A percentile compares a stretch with the other conserved stretches of the same genome.
Conservation (phyloP, 2,888 invertebrate genomes). For the Drymonia ruficornis region DNA sequence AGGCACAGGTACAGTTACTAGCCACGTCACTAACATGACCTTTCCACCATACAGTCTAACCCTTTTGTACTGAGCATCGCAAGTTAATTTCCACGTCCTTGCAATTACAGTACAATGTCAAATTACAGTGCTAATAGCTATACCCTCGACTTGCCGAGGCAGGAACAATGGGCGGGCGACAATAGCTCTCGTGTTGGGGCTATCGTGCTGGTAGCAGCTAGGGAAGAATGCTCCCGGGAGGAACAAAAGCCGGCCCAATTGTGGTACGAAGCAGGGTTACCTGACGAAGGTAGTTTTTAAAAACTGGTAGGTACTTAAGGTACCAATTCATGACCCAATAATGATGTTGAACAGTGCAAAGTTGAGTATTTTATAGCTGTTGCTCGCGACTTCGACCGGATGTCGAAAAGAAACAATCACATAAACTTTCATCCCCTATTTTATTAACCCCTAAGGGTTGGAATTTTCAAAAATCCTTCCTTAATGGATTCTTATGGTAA, state of each 20-base stretch:
- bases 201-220: conserved; percentile 68
- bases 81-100: conserved; percentile 7
- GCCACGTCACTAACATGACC: no score
- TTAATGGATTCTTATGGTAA: no score
- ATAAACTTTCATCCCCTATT: no score
- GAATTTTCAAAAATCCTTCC: no score
- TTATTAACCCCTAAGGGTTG: no score
- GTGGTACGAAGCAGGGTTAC: conserved; percentile 51
- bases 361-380: no score
- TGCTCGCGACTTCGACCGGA: no score
- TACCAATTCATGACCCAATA: no score
- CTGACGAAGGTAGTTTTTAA: background rate
- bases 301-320: no score
- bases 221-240: conserved; percentile 54
- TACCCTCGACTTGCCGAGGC: conserved; percentile 63
- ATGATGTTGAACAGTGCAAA: no score
- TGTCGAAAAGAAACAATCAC: no score
- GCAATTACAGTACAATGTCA: conserved; percentile 32
- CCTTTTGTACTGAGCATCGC: background rate
- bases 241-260: conserved; percentile 68
- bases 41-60: background rate
- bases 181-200: conserved; percentile 64
- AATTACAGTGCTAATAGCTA: conserved; percentile 61
- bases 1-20: no score
- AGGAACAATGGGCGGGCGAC: conserved; percentile 65